Evolutionary conservation across 2,888 invertebrate species (phyloP), one percentile per base, ranked within the genome.

Genomic region (Patella ulyssiponensis): DNA sequence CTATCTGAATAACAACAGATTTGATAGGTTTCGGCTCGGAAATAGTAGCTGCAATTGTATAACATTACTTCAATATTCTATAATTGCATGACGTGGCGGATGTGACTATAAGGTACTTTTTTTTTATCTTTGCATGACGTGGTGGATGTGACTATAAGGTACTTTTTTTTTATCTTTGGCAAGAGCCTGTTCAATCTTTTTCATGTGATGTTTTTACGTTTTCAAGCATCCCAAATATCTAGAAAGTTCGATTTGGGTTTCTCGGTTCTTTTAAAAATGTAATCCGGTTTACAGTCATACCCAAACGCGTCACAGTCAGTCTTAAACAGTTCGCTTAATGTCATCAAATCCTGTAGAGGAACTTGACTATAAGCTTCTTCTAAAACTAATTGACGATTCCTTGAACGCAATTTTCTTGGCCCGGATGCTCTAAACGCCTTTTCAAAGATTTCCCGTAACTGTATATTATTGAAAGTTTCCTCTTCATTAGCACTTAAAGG

Each of bases 401-500:
- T 64, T 9, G 7, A 9, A 5, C 20, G 9, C 11, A 20, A 12
- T 20, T 20, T 0, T 64, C 20, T 64, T 64, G 20, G 9, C 20
- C 20, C 20, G 1, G 64, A 20, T 64, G 64, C 64, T 15, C 20
- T 64, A 15, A 64, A 9, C n/a, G 17, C n/a, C n/a, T 11, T 64
- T 11, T 64, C 9, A 64, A 64, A 20, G 2, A 44, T 7, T 44
- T 44, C 44, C 44, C 44, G 44, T 44, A 20, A 64, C 2, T 64
- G n/a, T 15, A 11, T 12, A 20, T 64, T 64, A 14, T 11, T 64
- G 20, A 64, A 20, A n/a, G n/a, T 64, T 64, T 64, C 9, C 12
- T 64, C 64, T n/a, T n/a, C 64, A n/a, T 64, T n/a, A 11, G n/a
- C 20, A 64, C 64, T 64, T 20, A 64, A 64, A 20, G 64, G 64